Percentiles rank a stretch among this genome's conserved stretches.
Conservation (phyloP, 2,113 vertebrate genomes). For the Phylloscopus trochiloides region DNA sequence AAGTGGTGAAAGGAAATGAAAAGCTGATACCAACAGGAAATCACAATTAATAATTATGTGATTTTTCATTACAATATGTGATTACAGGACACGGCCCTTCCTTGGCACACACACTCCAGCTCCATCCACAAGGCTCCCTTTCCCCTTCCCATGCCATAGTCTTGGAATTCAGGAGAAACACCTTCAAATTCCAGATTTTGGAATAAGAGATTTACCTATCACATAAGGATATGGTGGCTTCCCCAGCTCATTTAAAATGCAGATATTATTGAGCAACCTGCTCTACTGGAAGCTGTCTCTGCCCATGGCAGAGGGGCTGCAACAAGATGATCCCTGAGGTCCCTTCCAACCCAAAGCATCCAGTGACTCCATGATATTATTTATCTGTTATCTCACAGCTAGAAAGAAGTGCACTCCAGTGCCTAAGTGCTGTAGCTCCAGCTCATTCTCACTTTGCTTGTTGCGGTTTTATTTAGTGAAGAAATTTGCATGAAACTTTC, state of each 20-base stretch:
- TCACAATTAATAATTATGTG: neutral
- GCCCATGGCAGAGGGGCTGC: fast-evolving
- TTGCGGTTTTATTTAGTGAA: neutral
- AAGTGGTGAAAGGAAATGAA: neutral
- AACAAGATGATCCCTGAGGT: neutral
- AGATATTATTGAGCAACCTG: neutral
- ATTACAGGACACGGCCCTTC: neutral
- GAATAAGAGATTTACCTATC: too few species aligned
- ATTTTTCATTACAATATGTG: neutral
- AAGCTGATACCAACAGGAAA: neutral
- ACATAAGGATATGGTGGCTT: neutral
- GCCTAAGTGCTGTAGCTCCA: neutral
- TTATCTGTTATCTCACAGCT: neutral
- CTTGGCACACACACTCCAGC: neutral
- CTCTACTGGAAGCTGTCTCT: neutral
- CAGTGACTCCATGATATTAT: neutral
- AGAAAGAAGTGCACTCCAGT: neutral
- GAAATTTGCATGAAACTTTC: neutral
- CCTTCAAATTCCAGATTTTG: neutral
- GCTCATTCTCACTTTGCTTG: neutral
- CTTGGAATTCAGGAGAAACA: neutral
- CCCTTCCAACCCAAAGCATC: neutral
- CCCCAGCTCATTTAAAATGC: neutral
- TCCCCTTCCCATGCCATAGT: fast-evolving
- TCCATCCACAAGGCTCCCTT: fast-evolving